phyloP scores from a whole-genome alignment of 2,113 vertebrate species.

The Bos javanicus region DNA sequence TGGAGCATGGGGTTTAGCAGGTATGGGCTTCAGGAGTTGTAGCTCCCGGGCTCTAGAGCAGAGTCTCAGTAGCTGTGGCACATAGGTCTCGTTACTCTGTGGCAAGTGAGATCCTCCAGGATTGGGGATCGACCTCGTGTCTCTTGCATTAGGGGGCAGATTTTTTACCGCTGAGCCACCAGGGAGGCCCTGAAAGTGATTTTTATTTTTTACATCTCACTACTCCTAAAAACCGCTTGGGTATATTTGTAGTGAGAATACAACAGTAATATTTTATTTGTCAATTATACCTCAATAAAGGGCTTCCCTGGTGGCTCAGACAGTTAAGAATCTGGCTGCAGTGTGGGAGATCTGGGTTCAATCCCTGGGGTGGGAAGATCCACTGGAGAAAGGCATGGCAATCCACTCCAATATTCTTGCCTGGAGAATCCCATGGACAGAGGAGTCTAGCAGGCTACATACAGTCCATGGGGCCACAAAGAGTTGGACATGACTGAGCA shows the following conservation, averaged over 20 bases:
- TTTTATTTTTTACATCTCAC: background rate
- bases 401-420: background rate
- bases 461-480: background rate
- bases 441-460: background rate
- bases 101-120: background rate
- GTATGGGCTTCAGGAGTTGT: background rate
- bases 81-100: background rate
- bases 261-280: background rate
- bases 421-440: background rate
- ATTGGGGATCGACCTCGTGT: background rate
- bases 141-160: background rate
- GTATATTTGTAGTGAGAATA: background rate
- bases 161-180: background rate
- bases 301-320: background rate
- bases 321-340: background rate
- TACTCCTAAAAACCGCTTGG: background rate
- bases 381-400: background rate
- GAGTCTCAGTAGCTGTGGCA: background rate
- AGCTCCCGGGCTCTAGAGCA: background rate
- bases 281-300: background rate
- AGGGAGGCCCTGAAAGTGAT: background rate
- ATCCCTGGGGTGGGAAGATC: background rate
- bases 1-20: no score
- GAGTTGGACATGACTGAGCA: background rate
- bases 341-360: background rate